A percentile compares a stretch with the other conserved stretches of the same genome.
phyloP scores from a whole-genome alignment of 2,888 invertebrate species.

The Scrobipalpa costella region DNA sequence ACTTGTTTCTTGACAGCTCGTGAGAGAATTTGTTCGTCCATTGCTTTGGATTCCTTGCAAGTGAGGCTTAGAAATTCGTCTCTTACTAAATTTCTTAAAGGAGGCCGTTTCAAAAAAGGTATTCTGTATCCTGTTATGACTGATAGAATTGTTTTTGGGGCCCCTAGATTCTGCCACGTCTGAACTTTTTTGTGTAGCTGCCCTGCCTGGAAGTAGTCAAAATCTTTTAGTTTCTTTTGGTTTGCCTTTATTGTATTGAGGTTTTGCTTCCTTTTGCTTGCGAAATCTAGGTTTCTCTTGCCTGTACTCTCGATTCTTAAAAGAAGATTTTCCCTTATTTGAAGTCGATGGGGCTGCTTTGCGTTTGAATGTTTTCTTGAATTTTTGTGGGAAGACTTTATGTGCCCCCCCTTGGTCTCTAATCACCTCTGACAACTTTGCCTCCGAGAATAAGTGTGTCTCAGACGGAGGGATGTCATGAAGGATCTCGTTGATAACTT shows the following conservation, averaged over 20 bases:
- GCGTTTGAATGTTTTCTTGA: constrained; percentile 19
- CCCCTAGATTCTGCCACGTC: constrained; percentile 21
- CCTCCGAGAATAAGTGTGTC: constrained; percentile 2
- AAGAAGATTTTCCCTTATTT: too few species aligned
- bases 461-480: constrained; percentile 16
- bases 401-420: constrained; percentile 12
- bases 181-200: constrained; percentile 20
- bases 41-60: too few species aligned
- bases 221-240: constrained; percentile 13
- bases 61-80: not conserved
- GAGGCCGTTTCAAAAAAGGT: constrained; percentile 23
- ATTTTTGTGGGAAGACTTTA: constrained; percentile 10
- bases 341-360: constrained; percentile 2
- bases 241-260: too few species aligned
- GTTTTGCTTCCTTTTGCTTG: too few species aligned
- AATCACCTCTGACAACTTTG: not conserved
- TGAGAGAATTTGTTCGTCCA: too few species aligned
- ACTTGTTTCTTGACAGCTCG: too few species aligned
- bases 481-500: not conserved
- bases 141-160: constrained; percentile 25
- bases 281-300: too few species aligned
- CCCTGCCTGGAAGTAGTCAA: constrained; percentile 24
- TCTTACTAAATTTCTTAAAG: constrained; percentile 8
- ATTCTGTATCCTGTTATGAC: constrained; percentile 28
- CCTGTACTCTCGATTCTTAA: too few species aligned